These are phyloP conservation scores for Sapayoa aenigma DNA, from an alignment of 2,113 vertebrate species.

Conservation along the genomic window DNA sequence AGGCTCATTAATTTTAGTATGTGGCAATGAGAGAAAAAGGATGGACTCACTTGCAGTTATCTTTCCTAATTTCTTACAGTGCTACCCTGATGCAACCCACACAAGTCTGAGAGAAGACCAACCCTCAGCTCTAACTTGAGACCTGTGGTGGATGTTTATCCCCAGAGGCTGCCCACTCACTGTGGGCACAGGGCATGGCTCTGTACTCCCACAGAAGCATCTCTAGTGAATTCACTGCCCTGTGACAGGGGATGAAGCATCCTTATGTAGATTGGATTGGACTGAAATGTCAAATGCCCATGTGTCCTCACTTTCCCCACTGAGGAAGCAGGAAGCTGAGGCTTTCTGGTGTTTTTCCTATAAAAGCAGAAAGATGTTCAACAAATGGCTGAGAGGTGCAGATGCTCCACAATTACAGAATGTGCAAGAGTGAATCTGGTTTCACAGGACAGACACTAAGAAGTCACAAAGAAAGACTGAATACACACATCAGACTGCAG, in stretches of 20 bases:
- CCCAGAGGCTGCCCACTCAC: accelerated
- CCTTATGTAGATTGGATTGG: neutral
- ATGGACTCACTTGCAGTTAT: neutral
- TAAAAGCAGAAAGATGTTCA: neutral
- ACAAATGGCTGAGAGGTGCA: neutral
- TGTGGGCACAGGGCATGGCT: neutral
- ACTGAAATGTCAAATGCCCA: constrained; percentile 27
- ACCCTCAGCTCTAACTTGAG: neutral
- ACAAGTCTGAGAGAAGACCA: neutral
- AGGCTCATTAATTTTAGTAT: neutral
- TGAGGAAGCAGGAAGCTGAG: neutral
- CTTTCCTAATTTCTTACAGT: neutral
- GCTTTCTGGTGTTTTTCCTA: neutral
- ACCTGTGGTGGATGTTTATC: neutral
- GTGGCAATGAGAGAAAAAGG: neutral
- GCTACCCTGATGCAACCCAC: neutral
- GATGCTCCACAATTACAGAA: neutral
- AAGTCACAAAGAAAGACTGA: neutral
- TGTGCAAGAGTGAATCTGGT: neutral
- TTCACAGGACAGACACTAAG: neutral
- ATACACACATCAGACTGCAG: neutral
- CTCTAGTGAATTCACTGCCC: neutral
- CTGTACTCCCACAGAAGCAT: neutral
- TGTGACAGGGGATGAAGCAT: neutral
- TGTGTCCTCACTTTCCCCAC: neutral